Base-by-base conservation (phyloP, 2,888 invertebrate species). In the Lasioglossum leucozonium region DNA sequence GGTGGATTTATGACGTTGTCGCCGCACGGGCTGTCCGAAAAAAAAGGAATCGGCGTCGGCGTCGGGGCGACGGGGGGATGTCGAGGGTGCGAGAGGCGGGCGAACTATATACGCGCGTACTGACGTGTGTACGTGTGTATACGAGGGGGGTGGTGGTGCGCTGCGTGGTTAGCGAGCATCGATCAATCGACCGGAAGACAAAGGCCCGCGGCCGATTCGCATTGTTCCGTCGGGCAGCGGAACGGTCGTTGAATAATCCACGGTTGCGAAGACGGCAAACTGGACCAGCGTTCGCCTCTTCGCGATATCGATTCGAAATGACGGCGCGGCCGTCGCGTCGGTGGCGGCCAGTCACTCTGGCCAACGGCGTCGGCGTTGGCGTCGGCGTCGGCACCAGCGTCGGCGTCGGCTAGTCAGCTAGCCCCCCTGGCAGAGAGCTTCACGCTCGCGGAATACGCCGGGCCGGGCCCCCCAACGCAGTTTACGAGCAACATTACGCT, bases 131-230 rank as follows among this genome's bases (percentile, higher is more conserved):
- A 62, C 16, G 58, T 30, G 58, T 62, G 58, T 30, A 3, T 51
- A 51, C 22, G 51, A 3, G 2, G 30, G 22, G 40, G 40, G 40
- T 40, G 22, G 51, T n/a, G 69, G 47, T 30, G 58, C 42, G 40
- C 40, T 44, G 47, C 58, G 22, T 13, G 74, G 58, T 74, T 74
- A 65, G 30, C 72, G 76, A 75, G 72, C 73, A 85, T 80, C 74
- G 85, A 77, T 85, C 85, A 83, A 83, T 85, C 85, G 83, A 77
- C 76, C 83, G 83, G 83, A 77, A 84, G 74, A 80, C 80, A 85
- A 84, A 84, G 74, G 84, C 62, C 16, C 44, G 42, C 51, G 77
- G 79, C 71, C 79, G 58, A 65, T 65, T 65, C 74, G 80, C 84
- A 84, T 80, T 80, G 85, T 85, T 80, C 30, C 72, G 40, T 34